These are phyloP conservation scores for Corvus moneduloides DNA, from an alignment of 2,113 vertebrate genomes.

Conservation along the genomic window DNA sequence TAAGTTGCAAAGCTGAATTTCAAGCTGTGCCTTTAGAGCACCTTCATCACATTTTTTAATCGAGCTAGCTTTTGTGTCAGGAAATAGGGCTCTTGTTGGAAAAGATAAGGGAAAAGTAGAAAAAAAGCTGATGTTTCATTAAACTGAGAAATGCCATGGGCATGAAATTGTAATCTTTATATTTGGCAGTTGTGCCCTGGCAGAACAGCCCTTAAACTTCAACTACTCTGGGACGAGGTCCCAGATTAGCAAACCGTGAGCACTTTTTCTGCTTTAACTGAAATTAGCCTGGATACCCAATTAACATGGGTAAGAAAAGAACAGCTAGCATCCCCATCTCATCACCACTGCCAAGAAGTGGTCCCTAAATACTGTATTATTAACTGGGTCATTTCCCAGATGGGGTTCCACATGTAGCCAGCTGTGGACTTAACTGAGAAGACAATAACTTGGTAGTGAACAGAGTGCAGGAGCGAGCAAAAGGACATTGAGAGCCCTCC, in stretches of 20 bases:
- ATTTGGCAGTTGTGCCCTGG: not conserved
- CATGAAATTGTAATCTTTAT: slow-evolving; percentile 5
- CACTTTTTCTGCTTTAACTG: not conserved
- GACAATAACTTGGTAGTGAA: not conserved
- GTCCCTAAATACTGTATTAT: not conserved
- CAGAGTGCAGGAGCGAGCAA: fast-evolving
- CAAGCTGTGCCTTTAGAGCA: not conserved
- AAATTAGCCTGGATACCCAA: not conserved
- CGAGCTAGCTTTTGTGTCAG: not conserved
- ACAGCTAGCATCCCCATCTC: not conserved
- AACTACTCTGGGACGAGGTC: not conserved
- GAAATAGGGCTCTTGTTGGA: not conserved
- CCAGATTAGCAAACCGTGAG: not conserved
- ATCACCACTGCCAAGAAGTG: not conserved
- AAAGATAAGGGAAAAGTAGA: slow-evolving; percentile 3
- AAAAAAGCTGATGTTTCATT: slow-evolving; percentile 7
- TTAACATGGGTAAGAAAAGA: not conserved
- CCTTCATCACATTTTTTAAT: slow-evolving; percentile 25
- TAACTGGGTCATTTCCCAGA: not conserved
- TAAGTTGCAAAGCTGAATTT: slow-evolving; percentile 4
- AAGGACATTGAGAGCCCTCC: not conserved
- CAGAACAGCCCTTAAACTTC: not conserved
- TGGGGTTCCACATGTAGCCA: not conserved
- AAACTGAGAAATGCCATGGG: not conserved
- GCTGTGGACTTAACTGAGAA: not conserved